Conservation (phyloP, 2,888 invertebrate species). For the Folsomia candida region DNA sequence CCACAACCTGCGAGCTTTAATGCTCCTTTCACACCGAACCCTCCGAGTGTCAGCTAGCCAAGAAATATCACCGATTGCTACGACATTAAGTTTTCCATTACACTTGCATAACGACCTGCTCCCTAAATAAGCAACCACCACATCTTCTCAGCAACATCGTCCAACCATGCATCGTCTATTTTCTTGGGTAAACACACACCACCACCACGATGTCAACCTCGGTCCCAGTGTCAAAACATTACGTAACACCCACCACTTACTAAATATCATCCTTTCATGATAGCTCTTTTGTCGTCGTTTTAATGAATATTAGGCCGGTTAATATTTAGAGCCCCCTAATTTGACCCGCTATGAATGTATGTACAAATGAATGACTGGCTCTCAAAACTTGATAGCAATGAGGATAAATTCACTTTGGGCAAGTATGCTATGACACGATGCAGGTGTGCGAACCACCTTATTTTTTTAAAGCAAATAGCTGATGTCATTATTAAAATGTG, state of each 20-base stretch:
- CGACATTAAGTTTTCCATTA: conserved; percentile 6
- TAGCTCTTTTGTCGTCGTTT: too few species aligned
- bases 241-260: neutral
- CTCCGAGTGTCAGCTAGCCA: conserved; percentile 36
- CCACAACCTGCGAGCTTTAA: conserved; percentile 21
- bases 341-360: too few species aligned
- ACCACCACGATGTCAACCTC: neutral
- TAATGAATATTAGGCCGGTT: too few species aligned
- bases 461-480: too few species aligned
- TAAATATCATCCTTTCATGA: too few species aligned
- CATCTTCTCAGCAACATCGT: neutral
- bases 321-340: too few species aligned
- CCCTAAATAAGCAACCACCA: neutral
- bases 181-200: neutral
- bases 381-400: too few species aligned
- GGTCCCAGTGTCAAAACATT: neutral
- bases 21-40: conserved; percentile 33
- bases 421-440: too few species aligned
- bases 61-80: conserved; percentile 43
- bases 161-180: neutral
- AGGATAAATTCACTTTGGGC: too few species aligned
- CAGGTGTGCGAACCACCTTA: too few species aligned
- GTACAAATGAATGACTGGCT: too few species aligned
- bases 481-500: too few species aligned
- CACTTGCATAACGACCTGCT: conserved; percentile 10